phyloP scores from a whole-genome alignment of 2,113 vertebrate genomes.

The Galbula dea region DNA sequence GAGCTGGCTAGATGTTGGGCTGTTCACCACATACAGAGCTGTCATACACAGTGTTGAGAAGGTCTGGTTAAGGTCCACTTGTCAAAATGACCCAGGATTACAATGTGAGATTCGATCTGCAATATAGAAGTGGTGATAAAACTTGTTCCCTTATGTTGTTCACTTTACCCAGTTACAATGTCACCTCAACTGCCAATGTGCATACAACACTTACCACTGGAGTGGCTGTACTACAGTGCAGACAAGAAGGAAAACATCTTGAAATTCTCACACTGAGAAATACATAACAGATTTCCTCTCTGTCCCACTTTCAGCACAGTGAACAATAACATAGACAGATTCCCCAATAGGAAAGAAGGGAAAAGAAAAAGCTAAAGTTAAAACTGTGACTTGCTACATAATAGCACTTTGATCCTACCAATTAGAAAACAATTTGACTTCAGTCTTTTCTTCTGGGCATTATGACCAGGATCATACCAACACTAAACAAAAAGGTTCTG shows the following conservation, averaged over 20 bases:
- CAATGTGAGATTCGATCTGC: background rate
- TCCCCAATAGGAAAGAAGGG: background rate
- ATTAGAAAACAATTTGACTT: constrained; percentile 39
- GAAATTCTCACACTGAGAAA: background rate
- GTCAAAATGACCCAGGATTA: background rate
- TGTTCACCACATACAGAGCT: background rate
- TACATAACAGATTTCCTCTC: background rate
- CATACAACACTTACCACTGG: background rate
- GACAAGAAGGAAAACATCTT: background rate
- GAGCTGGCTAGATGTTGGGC: background rate
- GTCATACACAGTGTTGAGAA: background rate
- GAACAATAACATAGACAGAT: background rate
- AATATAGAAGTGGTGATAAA: background rate
- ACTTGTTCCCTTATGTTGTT: background rate
- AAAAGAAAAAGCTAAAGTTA: background rate
- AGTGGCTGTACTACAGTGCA: background rate
- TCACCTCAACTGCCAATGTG: background rate
- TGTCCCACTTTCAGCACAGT: background rate
- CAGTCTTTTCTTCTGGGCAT: constrained; percentile 33
- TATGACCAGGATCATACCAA: background rate
- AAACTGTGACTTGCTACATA: background rate
- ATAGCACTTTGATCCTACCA: constrained; percentile 15
- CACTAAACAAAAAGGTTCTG: background rate
- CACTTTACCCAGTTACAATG: background rate
- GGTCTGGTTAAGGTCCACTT: background rate